These are phyloP conservation scores for Sander lucioperca DNA, from an alignment of 2,113 vertebrate genomes.

Conservation along the genomic window DNA sequence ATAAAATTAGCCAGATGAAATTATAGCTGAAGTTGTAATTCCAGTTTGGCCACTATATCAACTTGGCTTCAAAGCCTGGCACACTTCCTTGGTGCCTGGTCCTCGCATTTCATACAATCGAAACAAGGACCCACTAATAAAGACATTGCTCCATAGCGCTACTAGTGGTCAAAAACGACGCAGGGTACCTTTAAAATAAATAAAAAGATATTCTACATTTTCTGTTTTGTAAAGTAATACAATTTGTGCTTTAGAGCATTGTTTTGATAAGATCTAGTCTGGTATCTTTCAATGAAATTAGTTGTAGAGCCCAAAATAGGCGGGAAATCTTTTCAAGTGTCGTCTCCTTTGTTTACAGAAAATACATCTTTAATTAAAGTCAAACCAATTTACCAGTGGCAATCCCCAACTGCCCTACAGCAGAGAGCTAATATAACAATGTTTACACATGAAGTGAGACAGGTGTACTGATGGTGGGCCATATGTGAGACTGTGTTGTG, in stretches of 20 bases:
- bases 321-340: neutral
- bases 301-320: neutral
- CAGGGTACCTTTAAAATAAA: neutral
- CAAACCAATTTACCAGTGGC: neutral
- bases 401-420: neutral
- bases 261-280: neutral
- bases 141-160: neutral
- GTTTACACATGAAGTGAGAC: conserved; percentile 47
- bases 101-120: too few relatives aligned
- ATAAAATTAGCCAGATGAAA: too few relatives aligned
- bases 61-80: too few relatives aligned
- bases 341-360: neutral
- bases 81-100: too few relatives aligned
- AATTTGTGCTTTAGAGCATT: neutral
- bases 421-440: neutral
- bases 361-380: conserved; percentile 20
- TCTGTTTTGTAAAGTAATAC: neutral
- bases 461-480: conserved; percentile 41
- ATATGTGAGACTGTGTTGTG: conserved; percentile 60
- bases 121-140: too few relatives aligned
- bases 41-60: too few relatives aligned
- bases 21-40: too few relatives aligned
- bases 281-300: neutral
- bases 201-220: too few relatives aligned
- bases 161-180: neutral